Conservation (phyloP, 1,140 invertebrate genomes). For the Apis florea region DNA sequence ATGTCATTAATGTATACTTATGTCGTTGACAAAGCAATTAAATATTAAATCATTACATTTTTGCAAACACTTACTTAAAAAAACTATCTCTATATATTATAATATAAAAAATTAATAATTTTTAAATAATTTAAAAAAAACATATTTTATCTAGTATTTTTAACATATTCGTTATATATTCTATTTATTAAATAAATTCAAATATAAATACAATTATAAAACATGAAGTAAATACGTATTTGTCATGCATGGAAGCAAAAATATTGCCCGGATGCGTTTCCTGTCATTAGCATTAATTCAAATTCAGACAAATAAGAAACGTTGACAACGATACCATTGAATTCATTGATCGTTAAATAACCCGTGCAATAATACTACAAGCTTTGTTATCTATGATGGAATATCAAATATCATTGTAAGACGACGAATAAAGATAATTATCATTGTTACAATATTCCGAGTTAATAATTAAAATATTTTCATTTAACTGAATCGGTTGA, state of each 20-base stretch:
- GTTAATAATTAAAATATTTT: neutral
- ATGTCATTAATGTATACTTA: constrained; percentile 24
- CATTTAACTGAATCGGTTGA: too few relatives aligned
- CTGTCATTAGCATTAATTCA: constrained; percentile 45
- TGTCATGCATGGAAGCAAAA: neutral
- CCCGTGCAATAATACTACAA: neutral
- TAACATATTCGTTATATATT: too few relatives aligned
- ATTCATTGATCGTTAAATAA: neutral
- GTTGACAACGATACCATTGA: neutral
- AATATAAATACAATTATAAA: neutral
- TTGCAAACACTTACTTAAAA: neutral
- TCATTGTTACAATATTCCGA: neutral
- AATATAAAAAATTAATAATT: neutral
- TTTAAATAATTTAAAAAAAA: neutral
- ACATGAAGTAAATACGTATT: neutral
- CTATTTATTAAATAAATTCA: too few relatives aligned
- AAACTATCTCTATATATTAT: neutral
- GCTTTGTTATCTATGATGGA: neutral
- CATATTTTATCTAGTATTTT: neutral
- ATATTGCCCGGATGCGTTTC: constrained; percentile 49
- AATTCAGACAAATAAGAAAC: neutral
- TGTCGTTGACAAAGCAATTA: neutral
- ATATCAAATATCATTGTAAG: constrained; percentile 23
- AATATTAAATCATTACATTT: constrained; percentile 6
- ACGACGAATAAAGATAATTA: neutral